Evolutionary conservation across 2,888 invertebrate species (phyloP), one percentile per base, ranked within the genome.

Genomic region (Aphidius colemani): DNA sequence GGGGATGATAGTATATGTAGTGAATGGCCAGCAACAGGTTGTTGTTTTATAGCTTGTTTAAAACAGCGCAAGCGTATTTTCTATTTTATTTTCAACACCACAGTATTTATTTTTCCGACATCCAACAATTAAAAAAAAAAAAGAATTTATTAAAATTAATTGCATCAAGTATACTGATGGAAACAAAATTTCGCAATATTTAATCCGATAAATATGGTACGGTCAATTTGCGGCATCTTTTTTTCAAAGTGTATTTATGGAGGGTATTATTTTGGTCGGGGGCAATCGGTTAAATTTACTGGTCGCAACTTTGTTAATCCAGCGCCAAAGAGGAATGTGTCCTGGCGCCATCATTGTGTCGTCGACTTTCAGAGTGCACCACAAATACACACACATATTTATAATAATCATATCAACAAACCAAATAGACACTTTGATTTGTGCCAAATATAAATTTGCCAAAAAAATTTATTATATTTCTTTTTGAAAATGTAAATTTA

Each of bases 241-340:
- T 41, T 43, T 39, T 45, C 59, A 53, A 30, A 30, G 5, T 53
- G 63, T 63, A 63, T 63, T 63, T 63, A 63, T 64, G 59, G 64
- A 49, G 41, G 43, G 64, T 64, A 64, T 64, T 64, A 64, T 64
- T 64, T 64, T 59, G 50, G 64, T 59, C 55, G 59, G 53, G n/a
- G 11, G 40, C 53, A 41, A 30, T 30, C 30, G 30, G 30, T 30
- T 30, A 30, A 30, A 30, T 30, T 30, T 30, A 30, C 30, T 30
- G 30, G 30, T 30, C 30, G 53, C 55, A 53, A 49, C 48, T 61
- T 58, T 43, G 64, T 65, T 65, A 65, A 65, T 65, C 65, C 65
- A 65, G 61, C 65, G 65, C 61, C 65, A 65, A 65, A 65, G 61
- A 61, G 65, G 65, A 65, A 65, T 65, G 65, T 65, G 65, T 65